These are phyloP conservation scores for Nasua narica DNA, from an alignment of 2,797 vertebrate species.

Conservation along the genomic window DNA sequence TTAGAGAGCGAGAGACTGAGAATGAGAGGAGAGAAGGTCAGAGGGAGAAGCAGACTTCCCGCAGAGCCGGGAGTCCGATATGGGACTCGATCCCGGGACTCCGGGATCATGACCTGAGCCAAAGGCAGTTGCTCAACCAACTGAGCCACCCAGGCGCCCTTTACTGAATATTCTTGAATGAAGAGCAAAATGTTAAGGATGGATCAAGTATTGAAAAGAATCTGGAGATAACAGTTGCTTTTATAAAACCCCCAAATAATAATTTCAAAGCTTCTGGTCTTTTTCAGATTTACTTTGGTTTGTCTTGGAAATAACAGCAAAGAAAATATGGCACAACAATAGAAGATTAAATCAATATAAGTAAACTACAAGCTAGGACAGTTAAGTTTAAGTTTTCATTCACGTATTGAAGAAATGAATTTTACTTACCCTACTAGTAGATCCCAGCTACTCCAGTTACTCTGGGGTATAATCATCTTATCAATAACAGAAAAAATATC, in stretches of 20 bases:
- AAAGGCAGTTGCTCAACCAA: too few species aligned
- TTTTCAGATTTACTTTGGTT: slow-evolving; percentile 60
- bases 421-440: slow-evolving; percentile 70
- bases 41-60: too few species aligned
- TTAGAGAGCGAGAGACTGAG: too few species aligned
- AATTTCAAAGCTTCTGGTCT: slow-evolving; percentile 31
- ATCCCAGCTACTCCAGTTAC: slow-evolving; percentile 66
- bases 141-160: too few species aligned
- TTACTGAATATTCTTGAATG: background rate
- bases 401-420: slow-evolving; percentile 68
- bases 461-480: slow-evolving; percentile 52
- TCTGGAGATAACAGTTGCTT: background rate
- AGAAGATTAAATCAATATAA: slow-evolving; percentile 63
- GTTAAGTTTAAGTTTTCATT: slow-evolving; percentile 61
- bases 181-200: slow-evolving; percentile 14
- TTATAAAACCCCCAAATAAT: slow-evolving; percentile 23
- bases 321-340: slow-evolving; percentile 58
- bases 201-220: slow-evolving; percentile 19
- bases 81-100: too few species aligned
- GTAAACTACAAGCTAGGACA: slow-evolving; percentile 42
- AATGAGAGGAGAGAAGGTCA: too few species aligned
- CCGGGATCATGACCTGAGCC: too few species aligned
- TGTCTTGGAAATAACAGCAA: slow-evolving; percentile 47
- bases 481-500: slow-evolving; percentile 59
- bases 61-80: too few species aligned